Percentiles rank a stretch among this genome's conserved stretches.
Evolutionary conservation across 2,888 invertebrate species (phyloP).

Genomic region (Eustalomyia histrio): DNA sequence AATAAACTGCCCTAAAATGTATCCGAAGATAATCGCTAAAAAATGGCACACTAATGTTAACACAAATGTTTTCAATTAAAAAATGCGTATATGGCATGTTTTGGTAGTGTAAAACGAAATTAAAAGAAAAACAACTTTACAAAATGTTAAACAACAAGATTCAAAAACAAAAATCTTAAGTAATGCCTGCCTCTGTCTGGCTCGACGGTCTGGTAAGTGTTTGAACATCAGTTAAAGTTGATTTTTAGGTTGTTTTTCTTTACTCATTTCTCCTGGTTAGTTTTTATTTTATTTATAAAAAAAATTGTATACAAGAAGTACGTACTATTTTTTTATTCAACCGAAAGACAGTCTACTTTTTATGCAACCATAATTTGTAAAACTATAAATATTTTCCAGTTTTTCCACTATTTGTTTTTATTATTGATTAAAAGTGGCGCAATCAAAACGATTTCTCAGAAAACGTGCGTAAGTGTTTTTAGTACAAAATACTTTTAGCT

Average conservation of each 20-base stretch:
- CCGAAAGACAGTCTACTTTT: conserved; percentile 40
- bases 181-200: conserved; percentile 11
- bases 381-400: conserved; percentile 28
- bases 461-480: conserved; percentile 10
- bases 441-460: conserved; percentile 3
- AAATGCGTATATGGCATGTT: conserved; percentile 41
- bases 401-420: conserved; percentile 24
- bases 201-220: conserved; percentile 19
- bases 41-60: not conserved
- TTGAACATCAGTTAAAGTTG: conserved; percentile 10
- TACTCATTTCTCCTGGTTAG: not conserved
- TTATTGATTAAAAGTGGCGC: conserved; percentile 14
- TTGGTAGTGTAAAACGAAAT: conserved; percentile 11
- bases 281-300: not conserved
- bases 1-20: no score
- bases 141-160: not conserved
- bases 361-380: conserved; percentile 43
- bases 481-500: not conserved
- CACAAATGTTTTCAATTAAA: conserved; percentile 11
- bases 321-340: not conserved
- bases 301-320: not conserved
- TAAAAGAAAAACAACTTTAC: conserved; percentile 25
- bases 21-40: no score
- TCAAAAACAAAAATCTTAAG: conserved; percentile 25
- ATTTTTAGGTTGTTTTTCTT: conserved; percentile 25